Base-by-base conservation (phyloP, 2,113 vertebrate species). In the Ochotona curzoniae region DNA sequence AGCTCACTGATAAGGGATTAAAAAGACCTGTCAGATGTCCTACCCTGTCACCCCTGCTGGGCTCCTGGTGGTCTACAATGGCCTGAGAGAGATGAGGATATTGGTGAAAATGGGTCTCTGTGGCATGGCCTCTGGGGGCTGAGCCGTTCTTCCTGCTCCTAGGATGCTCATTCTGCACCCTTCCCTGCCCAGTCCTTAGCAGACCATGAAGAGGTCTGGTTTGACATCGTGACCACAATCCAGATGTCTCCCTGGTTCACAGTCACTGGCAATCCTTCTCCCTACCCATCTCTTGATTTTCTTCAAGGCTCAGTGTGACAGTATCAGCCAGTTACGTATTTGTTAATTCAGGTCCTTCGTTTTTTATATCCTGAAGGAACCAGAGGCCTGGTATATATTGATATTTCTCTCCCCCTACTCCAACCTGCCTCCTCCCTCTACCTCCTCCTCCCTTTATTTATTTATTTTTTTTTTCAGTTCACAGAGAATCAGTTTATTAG, bases 211-310 rank as follows among this genome's bases (percentile, higher is more conserved):
- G 35, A 95, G 17, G n/a, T 28, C 20, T 47, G 69, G 83, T 76
- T 73, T 51, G 61, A 1, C 5, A 32, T 89, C 25, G 11, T 20
- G 30, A 32, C 18, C 25, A 92, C 47, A 57, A 81, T 94, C 57
- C 11, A 79, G 49, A 35, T 38, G 2, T 75, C 28, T 84, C 81
- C 75, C 32, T 67, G 81, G n/a, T 54, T 6, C 79, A 2, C 13
- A 47, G n/a, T 54, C 15, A 20, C 15, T 23, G 23, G 2, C 13
- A 47, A 89, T 93, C 79, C 82, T 73, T 21, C 69, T 1, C 5
- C 5, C 64, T 93, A 44, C 25, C 30, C 28, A 79, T 38, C n/a
- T 88, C 0, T 60, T 30, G 35, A 74, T 88, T 94, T 81, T 95
- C 51, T 64, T 74, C 69, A 70, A n/a, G 25, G 66, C 13, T 25